Conservation (phyloP, 1,140 invertebrate genomes). For the Zaprionus nigranus region DNA sequence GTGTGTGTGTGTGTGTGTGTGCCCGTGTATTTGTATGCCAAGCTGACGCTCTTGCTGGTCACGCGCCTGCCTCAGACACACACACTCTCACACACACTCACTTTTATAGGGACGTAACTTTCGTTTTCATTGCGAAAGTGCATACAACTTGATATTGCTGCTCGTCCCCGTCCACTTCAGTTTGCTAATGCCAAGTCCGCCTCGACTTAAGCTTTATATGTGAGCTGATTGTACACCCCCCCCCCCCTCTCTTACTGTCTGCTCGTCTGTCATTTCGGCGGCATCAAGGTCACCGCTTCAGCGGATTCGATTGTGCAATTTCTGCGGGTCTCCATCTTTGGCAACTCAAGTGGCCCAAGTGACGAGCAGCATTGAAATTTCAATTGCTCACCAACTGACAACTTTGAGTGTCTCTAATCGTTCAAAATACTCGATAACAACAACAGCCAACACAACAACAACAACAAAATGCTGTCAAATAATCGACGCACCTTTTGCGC, state of each 20-base stretch:
- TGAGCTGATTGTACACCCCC: neutral
- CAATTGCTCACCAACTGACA: slow-evolving; percentile 30
- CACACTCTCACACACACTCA: slow-evolving; percentile 20
- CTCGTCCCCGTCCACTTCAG: slow-evolving; percentile 33
- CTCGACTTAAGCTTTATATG: neutral
- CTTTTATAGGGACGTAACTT: slow-evolving; percentile 60
- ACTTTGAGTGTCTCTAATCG: slow-evolving; percentile 43
- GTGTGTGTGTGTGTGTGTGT: slow-evolving; percentile 40
- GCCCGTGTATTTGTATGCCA: slow-evolving; percentile 56
- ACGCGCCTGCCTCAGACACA: slow-evolving; percentile 48
- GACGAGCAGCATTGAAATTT: slow-evolving; percentile 25
- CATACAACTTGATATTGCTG: slow-evolving; percentile 72
- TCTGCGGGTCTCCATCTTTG: slow-evolving; percentile 14
- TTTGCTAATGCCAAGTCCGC: slow-evolving; percentile 50
- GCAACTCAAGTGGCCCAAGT: slow-evolving; percentile 23
- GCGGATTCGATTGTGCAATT: slow-evolving; percentile 32
- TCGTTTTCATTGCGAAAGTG: slow-evolving; percentile 83
- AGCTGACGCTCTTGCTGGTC: slow-evolving; percentile 69
- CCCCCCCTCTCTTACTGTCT: neutral
- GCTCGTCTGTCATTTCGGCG: neutral
- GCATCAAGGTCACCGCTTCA: slow-evolving; percentile 64
- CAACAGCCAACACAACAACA: too few species aligned
- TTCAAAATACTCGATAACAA: slow-evolving; percentile 20
- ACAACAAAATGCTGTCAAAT: slow-evolving; percentile 22
- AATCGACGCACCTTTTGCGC: slow-evolving; percentile 52